phyloP scores from a whole-genome alignment of 92 coral and sea anemone genomes.

The Paramuricea clavata region DNA sequence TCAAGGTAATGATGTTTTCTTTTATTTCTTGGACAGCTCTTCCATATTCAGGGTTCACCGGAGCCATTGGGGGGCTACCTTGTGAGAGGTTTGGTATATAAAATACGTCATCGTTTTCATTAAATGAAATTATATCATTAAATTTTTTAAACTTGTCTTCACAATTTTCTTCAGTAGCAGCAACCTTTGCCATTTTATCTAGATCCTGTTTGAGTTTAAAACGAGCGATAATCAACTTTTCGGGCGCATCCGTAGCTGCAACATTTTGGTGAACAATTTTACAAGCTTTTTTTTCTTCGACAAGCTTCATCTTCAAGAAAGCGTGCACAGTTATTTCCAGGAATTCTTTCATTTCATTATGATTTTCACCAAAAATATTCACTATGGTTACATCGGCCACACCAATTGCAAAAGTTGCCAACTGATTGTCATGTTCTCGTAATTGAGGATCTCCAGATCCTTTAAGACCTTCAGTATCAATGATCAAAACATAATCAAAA shows the following conservation, averaged over 20 bases:
- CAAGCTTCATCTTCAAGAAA: slow-evolving; percentile 19
- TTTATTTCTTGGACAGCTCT: slow-evolving; percentile 6
- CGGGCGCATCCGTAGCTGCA: neutral
- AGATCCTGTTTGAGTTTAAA: neutral
- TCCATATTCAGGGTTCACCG: slow-evolving; percentile 32
- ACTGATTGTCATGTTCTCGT: slow-evolving; percentile 45
- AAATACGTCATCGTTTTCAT: slow-evolving; percentile 21
- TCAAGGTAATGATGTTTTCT: neutral
- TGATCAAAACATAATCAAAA: slow-evolving; percentile 41
- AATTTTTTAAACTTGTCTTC: neutral
- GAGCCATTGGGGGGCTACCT: slow-evolving; percentile 45
- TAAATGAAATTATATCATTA: slow-evolving; percentile 16
- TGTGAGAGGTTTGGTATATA: slow-evolving; percentile 23
- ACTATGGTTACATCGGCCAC: slow-evolving; percentile 27
- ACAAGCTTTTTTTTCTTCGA: slow-evolving; percentile 5
- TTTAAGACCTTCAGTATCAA: slow-evolving; percentile 60
- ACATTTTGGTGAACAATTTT: slow-evolving; percentile 33
- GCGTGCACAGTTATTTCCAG: slow-evolving; percentile 32
- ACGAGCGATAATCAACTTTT: neutral
- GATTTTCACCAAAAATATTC: slow-evolving; percentile 29
- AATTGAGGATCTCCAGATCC: slow-evolving; percentile 38
- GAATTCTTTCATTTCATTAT: slow-evolving; percentile 13
- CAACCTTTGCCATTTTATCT: slow-evolving; percentile 28
- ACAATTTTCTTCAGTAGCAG: slow-evolving; percentile 23
- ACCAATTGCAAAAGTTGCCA: slow-evolving; percentile 60